A percentile compares a stretch with the other conserved stretches of the same genome.
These are phyloP conservation scores for Balaeniceps rex DNA, from an alignment of 2,113 vertebrate genomes.

Conservation along the genomic window DNA sequence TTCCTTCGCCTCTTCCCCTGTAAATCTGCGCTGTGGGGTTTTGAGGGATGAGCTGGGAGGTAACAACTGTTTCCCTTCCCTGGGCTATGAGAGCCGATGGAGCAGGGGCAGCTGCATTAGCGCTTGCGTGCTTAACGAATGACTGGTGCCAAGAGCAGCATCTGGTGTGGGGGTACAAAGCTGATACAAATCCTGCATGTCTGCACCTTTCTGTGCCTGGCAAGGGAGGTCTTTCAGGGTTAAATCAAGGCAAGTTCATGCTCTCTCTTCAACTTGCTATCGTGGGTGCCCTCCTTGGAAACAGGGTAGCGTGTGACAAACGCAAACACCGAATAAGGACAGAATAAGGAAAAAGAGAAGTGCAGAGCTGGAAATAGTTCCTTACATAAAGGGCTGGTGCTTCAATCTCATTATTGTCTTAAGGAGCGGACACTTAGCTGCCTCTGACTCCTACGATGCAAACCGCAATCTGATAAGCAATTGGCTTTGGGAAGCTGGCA, in stretches of 20 bases:
- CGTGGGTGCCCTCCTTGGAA: neutral
- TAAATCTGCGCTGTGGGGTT: neutral
- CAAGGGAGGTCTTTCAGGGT: neutral
- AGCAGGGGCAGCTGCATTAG: neutral
- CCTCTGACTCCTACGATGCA: neutral
- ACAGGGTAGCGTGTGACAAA: neutral
- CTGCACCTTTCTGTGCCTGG: neutral
- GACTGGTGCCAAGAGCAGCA: neutral
- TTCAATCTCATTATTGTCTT: conserved; percentile 67
- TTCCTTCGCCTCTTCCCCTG: neutral
- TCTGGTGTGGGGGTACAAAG: neutral
- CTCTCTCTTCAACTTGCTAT: neutral
- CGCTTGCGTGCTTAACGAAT: rapidly evolving
- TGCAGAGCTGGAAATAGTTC: conserved; percentile 19
- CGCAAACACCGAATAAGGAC: neutral
- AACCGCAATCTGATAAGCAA: neutral
- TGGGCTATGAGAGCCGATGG: neutral
- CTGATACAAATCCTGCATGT: neutral
- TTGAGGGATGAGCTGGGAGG: neutral
- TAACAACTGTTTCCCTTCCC: neutral
- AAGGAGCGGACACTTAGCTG: neutral
- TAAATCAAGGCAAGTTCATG: neutral
- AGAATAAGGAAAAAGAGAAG: neutral
- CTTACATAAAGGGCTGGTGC: conserved; percentile 43
- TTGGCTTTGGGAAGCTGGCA: conserved; percentile 30